A percentile compares a stretch with the other conserved stretches of the same genome.
phyloP scores from a whole-genome alignment of 2,888 invertebrate genomes.

The Hydriomena furcata region DNA sequence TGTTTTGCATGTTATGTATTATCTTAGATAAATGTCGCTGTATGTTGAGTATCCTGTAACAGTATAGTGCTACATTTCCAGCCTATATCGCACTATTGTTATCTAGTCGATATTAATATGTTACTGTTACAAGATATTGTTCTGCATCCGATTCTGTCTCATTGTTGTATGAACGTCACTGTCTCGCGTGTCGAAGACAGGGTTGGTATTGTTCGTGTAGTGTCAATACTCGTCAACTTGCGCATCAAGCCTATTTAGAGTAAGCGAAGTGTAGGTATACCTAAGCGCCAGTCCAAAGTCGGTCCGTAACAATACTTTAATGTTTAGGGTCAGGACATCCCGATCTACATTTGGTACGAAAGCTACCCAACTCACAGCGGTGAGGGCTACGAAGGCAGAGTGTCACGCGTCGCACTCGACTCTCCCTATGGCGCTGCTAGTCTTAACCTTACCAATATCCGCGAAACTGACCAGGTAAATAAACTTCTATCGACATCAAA shows the following conservation, averaged over 20 bases:
- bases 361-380: slow-evolving; percentile 98
- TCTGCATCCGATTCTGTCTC: slow-evolving; percentile 36
- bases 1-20: slow-evolving; percentile 35
- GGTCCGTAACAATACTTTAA: slow-evolving; percentile 44
- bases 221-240: slow-evolving; percentile 40
- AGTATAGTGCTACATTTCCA: slow-evolving; percentile 24
- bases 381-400: slow-evolving; percentile 96
- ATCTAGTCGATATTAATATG: slow-evolving; percentile 11
- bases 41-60: slow-evolving; percentile 39
- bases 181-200: slow-evolving; percentile 54
- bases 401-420: slow-evolving; percentile 94
- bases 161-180: slow-evolving; percentile 36
- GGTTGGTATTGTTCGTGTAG: slow-evolving; percentile 49
- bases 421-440: slow-evolving; percentile 96
- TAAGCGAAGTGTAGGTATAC: slow-evolving; percentile 41
- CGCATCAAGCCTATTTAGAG: slow-evolving; percentile 42
- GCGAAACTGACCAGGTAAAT: slow-evolving; percentile 91
- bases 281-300: slow-evolving; percentile 48
- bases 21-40: slow-evolving; percentile 30
- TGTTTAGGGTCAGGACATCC: slow-evolving; percentile 95
- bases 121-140: slow-evolving; percentile 40
- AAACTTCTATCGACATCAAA: background rate
- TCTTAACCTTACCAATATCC: slow-evolving; percentile 97
- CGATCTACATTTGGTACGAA: slow-evolving; percentile 99
- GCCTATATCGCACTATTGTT: slow-evolving; percentile 2